A percentile compares a stretch with the other conserved stretches of the same genome.
Evolutionary conservation across 2,113 vertebrate genomes (phyloP).

Genomic region (Pseudorasbora parva): DNA sequence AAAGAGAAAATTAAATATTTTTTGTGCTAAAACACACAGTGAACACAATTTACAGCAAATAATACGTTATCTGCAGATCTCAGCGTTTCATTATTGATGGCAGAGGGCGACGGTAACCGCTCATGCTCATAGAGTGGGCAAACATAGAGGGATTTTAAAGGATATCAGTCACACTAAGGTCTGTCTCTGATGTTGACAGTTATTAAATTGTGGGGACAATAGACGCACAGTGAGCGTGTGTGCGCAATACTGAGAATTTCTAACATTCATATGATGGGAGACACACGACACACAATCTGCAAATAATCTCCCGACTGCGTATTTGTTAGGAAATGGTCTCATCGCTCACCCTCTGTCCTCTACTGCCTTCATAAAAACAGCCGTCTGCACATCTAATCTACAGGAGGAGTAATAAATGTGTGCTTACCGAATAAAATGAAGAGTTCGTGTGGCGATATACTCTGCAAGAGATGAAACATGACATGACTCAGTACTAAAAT

Average conservation of each 20-base stretch:
- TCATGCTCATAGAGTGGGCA: constrained; percentile 5
- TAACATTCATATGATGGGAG: constrained; percentile 27
- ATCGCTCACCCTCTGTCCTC: neutral
- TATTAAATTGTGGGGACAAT: constrained; percentile 51
- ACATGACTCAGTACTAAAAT: neutral
- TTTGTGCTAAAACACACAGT: neutral
- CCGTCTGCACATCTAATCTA: constrained; percentile 35
- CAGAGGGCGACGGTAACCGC: neutral
- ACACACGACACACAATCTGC: constrained; percentile 28
- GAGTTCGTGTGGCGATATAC: constrained; percentile 82
- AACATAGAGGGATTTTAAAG: constrained; percentile 1
- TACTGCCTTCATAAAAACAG: constrained; percentile 46
- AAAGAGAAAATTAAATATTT: neutral
- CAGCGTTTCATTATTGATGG: constrained; percentile 23
- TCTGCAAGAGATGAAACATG: constrained; percentile 71
- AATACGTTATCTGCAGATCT: neutral
- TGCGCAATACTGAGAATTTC: neutral
- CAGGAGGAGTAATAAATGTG: constrained; percentile 23
- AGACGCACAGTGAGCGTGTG: constrained; percentile 5
- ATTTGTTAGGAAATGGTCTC: constrained; percentile 33
- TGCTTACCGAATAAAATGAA: constrained; percentile 90
- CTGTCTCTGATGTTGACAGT: constrained; percentile 43
- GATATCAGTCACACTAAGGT: constrained; percentile 40
- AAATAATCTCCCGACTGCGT: constrained; percentile 39
- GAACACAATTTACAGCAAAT: constrained; percentile 25